Conservation (phyloP, 2,888 invertebrate species). For the Tridacna gigas region DNA sequence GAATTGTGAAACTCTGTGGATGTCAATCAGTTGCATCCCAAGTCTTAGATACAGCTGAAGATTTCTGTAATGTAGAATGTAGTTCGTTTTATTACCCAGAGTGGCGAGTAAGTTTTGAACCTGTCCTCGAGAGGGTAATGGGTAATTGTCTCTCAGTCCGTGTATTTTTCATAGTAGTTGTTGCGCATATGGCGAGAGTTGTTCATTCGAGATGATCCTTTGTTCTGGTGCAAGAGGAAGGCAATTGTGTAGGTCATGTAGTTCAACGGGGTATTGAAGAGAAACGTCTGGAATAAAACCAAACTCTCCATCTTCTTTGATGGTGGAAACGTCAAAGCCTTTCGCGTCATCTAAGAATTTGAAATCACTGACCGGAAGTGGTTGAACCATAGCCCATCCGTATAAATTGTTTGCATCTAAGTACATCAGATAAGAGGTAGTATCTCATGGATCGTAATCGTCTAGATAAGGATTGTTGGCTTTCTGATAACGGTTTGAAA, state of each 20-base stretch:
- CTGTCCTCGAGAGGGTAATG: background rate
- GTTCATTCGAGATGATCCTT: conserved; percentile 14
- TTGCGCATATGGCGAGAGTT: conserved; percentile 25
- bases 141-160: conserved; percentile 9
- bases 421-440: conserved; percentile 36
- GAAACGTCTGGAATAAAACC: conserved; percentile 33
- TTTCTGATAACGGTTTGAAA: conserved; percentile 39
- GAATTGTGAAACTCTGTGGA: conserved; percentile 79
- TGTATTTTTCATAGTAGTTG: conserved; percentile 32
- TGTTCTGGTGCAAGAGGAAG: conserved; percentile 31
- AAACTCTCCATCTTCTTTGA: conserved; percentile 25
- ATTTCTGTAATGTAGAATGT: conserved; percentile 68
- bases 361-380: conserved; percentile 28
- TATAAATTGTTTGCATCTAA: conserved; percentile 48
- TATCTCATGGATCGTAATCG: conserved; percentile 34
- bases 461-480: conserved; percentile 51
- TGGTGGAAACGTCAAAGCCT: conserved; percentile 23
- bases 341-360: conserved; percentile 22
- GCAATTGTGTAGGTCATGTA: conserved; percentile 35
- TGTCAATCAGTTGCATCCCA: conserved; percentile 68
- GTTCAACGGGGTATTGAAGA: conserved; percentile 13
- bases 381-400: conserved; percentile 36
- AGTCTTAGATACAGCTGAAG: conserved; percentile 67
- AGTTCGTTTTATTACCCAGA: conserved; percentile 1
- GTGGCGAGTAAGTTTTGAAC: conserved; percentile 15